Evolutionary conservation across 1,140 invertebrate species (phyloP), one percentile per base, ranked within the genome.

Genomic region (Caenorhabditis latens): DNA sequence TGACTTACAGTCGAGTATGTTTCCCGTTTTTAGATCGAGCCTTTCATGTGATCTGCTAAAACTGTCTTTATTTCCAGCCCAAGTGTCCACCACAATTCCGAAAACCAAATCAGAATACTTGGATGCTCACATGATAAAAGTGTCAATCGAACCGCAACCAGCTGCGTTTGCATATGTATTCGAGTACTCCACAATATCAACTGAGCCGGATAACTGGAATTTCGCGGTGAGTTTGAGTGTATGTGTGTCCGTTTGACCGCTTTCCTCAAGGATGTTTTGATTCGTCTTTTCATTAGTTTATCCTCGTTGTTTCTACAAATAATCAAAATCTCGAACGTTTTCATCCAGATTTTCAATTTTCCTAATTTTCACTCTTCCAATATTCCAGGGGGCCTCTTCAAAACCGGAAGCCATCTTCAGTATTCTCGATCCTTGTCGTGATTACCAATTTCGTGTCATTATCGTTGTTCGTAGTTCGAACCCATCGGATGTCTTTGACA

Each of bases 371-470:
- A 16, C 50, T 11, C 16, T 53, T 11, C 50, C 42, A 19, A 11
- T 13, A 19, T 86, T 88, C 42, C 53, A 88, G 87, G 87, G 87
- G 21, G 85, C 87, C 21, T 88, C 87, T 40, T 24, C 85, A 14
- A 83, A 43, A 46, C 85, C 85, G 42, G 67, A 82, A 53, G 40
- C 87, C 46, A 84, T 48, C 14, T 88, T 88, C 84, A 84, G 75
- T 42, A 79, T 88, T 61, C 85, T 86, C 71, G 87, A 88, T 40
- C 87, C 87, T 19, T 88, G 87, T 55, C 75, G 85, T 48, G 87
- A 87, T 71, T 88, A 88, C 83, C 86, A 86, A 71, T 86, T 86
- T 63, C 84, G 87, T 8, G 87, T 88, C 7, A 83, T 88, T 75
- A 79, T 86, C 16, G 83, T 88, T 19, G 50, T 87, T 0, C 48